These are phyloP conservation scores for Apocrypta bakeri DNA, from an alignment of 1,140 invertebrate genomes.

Conservation along the genomic window DNA sequence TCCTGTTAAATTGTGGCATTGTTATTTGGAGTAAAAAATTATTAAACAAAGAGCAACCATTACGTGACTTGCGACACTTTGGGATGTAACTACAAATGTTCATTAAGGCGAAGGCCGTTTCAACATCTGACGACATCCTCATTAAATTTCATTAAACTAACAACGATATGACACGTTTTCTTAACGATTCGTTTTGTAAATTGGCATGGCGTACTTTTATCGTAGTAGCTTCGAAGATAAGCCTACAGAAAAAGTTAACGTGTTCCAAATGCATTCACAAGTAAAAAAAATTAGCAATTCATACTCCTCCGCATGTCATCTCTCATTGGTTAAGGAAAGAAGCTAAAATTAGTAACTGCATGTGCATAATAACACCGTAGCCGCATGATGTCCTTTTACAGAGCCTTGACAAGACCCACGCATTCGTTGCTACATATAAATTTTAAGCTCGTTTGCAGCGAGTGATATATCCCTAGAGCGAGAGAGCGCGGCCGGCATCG, in stretches of 20 bases:
- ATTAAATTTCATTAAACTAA: neutral
- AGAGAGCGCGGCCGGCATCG: neutral
- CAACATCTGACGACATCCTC: neutral
- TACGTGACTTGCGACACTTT: neutral
- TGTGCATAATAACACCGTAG: neutral
- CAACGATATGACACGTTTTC: neutral
- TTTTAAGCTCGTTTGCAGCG: no score
- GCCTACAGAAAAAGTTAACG: neutral
- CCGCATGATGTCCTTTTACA: neutral
- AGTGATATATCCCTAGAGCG: no score
- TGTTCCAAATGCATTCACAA: neutral
- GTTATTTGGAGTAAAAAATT: no score
- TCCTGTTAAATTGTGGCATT: no score
- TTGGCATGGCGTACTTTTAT: no score
- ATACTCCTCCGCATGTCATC: neutral
- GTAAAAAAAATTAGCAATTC: neutral
- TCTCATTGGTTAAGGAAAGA: neutral
- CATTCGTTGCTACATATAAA: neutral
- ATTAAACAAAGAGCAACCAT: no score
- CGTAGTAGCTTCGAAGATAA: neutral
- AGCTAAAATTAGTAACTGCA: neutral
- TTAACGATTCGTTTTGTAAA: neutral
- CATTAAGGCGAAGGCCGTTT: neutral
- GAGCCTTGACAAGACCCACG: neutral
- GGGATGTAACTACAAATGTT: neutral